Conservation (phyloP, 2,797 vertebrate species). For the Microchirus variegatus region DNA sequence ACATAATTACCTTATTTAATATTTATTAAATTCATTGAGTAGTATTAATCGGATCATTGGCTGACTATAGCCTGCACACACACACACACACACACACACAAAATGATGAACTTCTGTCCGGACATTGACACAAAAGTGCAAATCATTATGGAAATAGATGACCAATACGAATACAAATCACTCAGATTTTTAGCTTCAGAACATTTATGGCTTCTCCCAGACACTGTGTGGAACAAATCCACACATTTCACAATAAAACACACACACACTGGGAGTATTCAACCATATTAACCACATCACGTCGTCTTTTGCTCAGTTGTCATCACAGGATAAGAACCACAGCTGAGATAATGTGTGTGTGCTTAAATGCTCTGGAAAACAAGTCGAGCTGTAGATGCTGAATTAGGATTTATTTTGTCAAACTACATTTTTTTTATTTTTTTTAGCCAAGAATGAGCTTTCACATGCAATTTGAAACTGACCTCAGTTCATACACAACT, state of each 20-base stretch:
- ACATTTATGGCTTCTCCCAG: constrained; percentile 4
- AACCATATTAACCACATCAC: background rate
- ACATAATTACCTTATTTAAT: background rate
- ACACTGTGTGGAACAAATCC: background rate
- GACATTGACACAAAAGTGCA: background rate
- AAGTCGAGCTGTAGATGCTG: background rate
- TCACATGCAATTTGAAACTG: background rate
- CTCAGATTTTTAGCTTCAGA: constrained; percentile 8
- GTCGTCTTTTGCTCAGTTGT: background rate
- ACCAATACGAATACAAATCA: background rate
- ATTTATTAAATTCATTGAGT: constrained; percentile 6
- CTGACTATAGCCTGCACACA: background rate
- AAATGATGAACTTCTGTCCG: background rate
- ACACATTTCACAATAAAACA: constrained; percentile 1
- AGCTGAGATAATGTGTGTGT: background rate
- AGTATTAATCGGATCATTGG: background rate
- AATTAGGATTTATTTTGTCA: background rate
- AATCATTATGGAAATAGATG: background rate
- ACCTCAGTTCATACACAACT: background rate
- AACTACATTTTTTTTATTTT: background rate
- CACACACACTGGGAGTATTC: no score
- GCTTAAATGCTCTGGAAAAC: background rate
- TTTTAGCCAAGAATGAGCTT: background rate
- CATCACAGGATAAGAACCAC: no score
- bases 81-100: background rate